Conservation (phyloP, 1,140 invertebrate genomes). For the Drosophila yakuba region DNA sequence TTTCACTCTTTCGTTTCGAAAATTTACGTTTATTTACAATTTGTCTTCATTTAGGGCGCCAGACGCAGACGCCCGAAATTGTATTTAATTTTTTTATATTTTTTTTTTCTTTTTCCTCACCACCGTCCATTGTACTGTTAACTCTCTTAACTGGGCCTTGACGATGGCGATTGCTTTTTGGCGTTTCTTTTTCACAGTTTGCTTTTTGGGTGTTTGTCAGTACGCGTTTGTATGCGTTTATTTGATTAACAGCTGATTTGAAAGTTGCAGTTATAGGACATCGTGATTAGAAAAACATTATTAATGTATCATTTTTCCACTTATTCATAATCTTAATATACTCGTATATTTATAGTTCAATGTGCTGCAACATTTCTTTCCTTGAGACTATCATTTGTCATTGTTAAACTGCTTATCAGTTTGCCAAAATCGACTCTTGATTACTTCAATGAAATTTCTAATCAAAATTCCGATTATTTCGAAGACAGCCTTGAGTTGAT, state of each 20-base stretch:
- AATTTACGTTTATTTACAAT: slow-evolving; percentile 82
- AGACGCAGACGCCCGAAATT: slow-evolving; percentile 37
- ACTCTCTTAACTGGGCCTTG: slow-evolving; percentile 77
- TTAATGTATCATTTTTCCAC: no score
- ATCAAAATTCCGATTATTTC: slow-evolving; percentile 25
- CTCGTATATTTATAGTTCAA: neutral
- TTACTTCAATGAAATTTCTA: slow-evolving; percentile 38
- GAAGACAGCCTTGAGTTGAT: slow-evolving; percentile 44
- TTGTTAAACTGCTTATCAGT: slow-evolving; percentile 4
- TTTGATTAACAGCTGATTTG: slow-evolving; percentile 72
- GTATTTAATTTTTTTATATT: slow-evolving; percentile 18
- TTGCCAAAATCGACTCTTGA: slow-evolving; percentile 24
- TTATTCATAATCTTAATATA: neutral
- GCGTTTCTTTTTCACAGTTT: slow-evolving; percentile 51
- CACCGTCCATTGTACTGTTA: slow-evolving; percentile 50
- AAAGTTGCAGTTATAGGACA: slow-evolving; percentile 43
- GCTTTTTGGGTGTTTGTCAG: slow-evolving; percentile 31
- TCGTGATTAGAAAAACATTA: neutral
- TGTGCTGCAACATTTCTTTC: neutral
- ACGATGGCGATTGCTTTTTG: slow-evolving; percentile 41
- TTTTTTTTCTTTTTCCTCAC: slow-evolving; percentile 10
- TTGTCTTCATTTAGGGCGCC: slow-evolving; percentile 78
- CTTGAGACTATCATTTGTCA: slow-evolving; percentile 3
- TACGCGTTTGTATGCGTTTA: slow-evolving; percentile 14
- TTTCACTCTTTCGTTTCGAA: slow-evolving; percentile 70